Evolutionary conservation across 2,888 invertebrate genomes (phyloP).

Genomic region (Syrista parreyssii): DNA sequence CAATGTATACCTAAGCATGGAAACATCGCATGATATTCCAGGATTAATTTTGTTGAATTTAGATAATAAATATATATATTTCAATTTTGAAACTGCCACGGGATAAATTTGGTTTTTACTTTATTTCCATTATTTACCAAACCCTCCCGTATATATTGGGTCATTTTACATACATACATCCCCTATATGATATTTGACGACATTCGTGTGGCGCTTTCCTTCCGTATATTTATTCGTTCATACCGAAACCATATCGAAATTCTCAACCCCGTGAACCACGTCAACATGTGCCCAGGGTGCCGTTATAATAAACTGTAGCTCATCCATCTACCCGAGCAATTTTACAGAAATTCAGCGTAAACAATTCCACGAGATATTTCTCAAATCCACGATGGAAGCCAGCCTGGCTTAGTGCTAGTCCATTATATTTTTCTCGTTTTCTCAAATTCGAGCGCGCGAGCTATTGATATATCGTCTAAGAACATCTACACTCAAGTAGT

Average conservation of each 20-base stretch:
- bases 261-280: not conserved
- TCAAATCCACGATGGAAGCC: not conserved
- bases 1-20: not conserved
- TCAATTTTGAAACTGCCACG: not conserved
- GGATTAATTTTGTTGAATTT: not conserved
- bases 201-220: not conserved
- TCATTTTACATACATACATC: not conserved
- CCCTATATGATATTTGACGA: not conserved
- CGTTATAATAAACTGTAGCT: not conserved
- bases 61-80: not conserved
- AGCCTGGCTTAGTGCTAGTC: not conserved
- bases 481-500: not conserved
- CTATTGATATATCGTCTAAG: constrained; percentile 14
- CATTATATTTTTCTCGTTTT: not conserved
- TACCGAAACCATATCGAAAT: not conserved
- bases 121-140: not conserved
- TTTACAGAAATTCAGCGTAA: not conserved
- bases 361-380: not conserved
- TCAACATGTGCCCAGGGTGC: not conserved
- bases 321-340: not conserved
- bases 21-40: not conserved
- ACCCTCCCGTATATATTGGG: not conserved
- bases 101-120: not conserved
- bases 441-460: constrained; percentile 8
- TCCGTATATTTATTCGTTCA: not conserved